Base-by-base conservation (phyloP, 2,797 vertebrate genomes). In the Pseudopleuronectes americanus region DNA sequence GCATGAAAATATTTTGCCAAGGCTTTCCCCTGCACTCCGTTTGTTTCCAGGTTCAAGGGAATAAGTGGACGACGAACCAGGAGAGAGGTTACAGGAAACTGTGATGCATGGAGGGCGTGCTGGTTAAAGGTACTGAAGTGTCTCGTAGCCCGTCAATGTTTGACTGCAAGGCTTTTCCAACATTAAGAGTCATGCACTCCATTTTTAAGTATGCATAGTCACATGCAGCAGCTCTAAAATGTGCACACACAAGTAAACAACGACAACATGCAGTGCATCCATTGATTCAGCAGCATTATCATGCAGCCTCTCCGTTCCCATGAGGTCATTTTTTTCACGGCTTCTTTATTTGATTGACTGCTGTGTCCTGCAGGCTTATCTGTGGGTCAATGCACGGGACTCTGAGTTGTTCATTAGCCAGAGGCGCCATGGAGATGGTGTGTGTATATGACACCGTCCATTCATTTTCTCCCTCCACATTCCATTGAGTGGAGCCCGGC, bases 341-440 rank as follows among this genome's bases (percentile, higher is more conserved):
- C 77, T 80, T 80, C 47, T 71, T 74, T 76, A 57, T 57, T 61
- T 57, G 64, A 75, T 57, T 58, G 58, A 55, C 68, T 70, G 62
- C 31, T 87, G 31, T 67, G 73, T 78, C 76, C 79, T 77, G 65
- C 64, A 56, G 57, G 76, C 76, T 86, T 84, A 88, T 90, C 83
- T 84, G 57, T 73, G 82, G 75, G 85, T 91, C 86, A 88, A 26
- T 79, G 76, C 85, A 76, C 78, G 83, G 67, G 22, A 77, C 84
- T 83, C 67, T 4, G 41, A 77, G 85, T 86, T 88, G 83, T 83
- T 87, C 81, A 87, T 88, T 84, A 89, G 84, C 87, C 80, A 86
- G 83, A 84, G 74, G 79, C 68, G 74, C 57, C 41, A 69, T 63
- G 59, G 67, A 80, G 61, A 88, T 76, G 43, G 38, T 26, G 26